These are phyloP conservation scores for Tyrophagus putrescentiae DNA, from an alignment of 1,140 invertebrate genomes.

Conservation along the genomic window DNA sequence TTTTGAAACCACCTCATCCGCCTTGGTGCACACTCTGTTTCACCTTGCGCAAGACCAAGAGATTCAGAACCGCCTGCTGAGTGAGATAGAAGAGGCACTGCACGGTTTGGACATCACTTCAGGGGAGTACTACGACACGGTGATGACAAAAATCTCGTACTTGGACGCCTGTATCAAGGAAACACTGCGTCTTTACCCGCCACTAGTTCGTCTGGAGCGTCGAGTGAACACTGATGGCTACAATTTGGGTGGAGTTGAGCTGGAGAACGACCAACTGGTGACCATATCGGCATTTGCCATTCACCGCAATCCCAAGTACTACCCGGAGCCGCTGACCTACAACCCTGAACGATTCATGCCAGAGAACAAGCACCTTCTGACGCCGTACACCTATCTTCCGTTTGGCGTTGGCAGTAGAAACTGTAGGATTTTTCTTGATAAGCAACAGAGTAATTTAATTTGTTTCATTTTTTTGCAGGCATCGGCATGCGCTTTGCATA, in stretches of 20 bases:
- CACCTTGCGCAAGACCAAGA: conserved; percentile 25
- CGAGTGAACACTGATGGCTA: not conserved
- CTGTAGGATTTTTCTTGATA: no score
- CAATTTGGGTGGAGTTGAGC: not conserved
- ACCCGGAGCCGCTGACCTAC: conserved; percentile 44
- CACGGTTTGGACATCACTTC: not conserved
- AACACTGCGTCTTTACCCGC: conserved; percentile 31
- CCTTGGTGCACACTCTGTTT: conserved; percentile 36
- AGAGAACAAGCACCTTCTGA: conserved; percentile 11
- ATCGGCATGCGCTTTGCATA: no score
- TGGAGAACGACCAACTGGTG: conserved; percentile 29
- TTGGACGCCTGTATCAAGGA: conserved; percentile 34
- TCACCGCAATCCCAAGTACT: conserved; percentile 44
- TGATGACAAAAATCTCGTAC: conserved; percentile 26
- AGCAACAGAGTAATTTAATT: no score
- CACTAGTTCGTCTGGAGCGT: conserved; percentile 20
- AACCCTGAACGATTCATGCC: conserved; percentile 42
- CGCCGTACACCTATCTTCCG: conserved; percentile 11
- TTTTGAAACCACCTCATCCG: conserved; percentile 38
- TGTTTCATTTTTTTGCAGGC: no score
- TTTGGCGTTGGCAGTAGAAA: conserved; percentile 7
- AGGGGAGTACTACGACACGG: not conserved
- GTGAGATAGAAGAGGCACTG: conserved; percentile 32
- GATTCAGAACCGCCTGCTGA: conserved; percentile 30
- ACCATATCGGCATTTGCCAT: conserved; percentile 46